A percentile compares a stretch with the other conserved stretches of the same genome.
Conservation (phyloP, 2,113 vertebrate species). For the chimpanzee (Pan troglodytes) region NHGRI_mPanTro3-v2.1_pri NC_072408.2:106862001-106862500, state of each 20-base stretch:
- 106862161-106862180: slow-evolving; percentile 1
- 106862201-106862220: neutral
- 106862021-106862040: neutral
- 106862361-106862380: slow-evolving; percentile 17
- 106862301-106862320: slow-evolving; percentile 15
- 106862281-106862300: neutral
- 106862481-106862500: neutral
- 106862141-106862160: slow-evolving; percentile 30
- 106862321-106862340: neutral
- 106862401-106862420: neutral
- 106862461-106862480: neutral
- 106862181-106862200: neutral
- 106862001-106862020: neutral
- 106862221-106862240: neutral
- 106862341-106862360: neutral
- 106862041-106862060: neutral
- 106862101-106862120: neutral
- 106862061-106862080: neutral
- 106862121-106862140: neutral
- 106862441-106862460: slow-evolving; percentile 10
- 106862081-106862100: neutral
- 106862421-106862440: neutral
- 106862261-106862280: neutral
- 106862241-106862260: neutral
- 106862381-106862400: neutral